Percentiles rank a stretch among this genome's conserved stretches.
Conservation (phyloP, 1,140 invertebrate species). For the Radopholus similis region DNA sequence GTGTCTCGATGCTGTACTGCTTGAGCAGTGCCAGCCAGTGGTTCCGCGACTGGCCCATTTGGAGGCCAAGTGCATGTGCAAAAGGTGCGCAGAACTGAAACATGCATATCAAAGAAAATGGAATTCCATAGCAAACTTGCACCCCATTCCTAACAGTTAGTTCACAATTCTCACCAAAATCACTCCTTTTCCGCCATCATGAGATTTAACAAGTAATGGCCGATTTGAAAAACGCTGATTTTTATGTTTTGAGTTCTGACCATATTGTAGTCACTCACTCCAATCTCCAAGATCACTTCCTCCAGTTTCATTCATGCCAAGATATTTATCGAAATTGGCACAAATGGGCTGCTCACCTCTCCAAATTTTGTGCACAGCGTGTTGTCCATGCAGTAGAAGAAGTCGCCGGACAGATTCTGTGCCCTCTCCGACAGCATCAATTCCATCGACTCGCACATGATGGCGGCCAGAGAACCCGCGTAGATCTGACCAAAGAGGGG, state of each 20-base stretch:
- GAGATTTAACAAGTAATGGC: neutral
- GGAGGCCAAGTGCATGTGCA: neutral
- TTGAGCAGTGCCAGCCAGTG: conserved; percentile 8
- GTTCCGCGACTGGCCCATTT: neutral
- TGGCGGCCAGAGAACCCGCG: conserved; percentile 29
- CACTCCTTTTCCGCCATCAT: too few species aligned
- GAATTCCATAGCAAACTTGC: too few species aligned
- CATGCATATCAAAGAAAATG: too few species aligned
- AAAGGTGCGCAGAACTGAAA: conserved; percentile 22
- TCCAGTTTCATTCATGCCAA: too few species aligned
- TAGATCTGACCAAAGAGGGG: too few species aligned
- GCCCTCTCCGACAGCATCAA: conserved; percentile 24
- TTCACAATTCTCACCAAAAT: too few species aligned
- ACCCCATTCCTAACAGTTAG: too few species aligned
- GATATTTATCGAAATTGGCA: neutral
- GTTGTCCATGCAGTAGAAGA: conserved; percentile 42
- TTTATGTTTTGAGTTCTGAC: neutral
- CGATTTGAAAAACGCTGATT: neutral
- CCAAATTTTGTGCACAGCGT: conserved; percentile 32
- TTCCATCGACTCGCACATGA: conserved; percentile 27
- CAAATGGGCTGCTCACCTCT: conserved; percentile 6
- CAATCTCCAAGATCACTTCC: too few species aligned
- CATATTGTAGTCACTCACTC: too few species aligned
- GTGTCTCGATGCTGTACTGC: neutral
- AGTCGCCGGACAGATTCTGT: conserved; percentile 19